Evolutionary conservation across 2,797 vertebrate species (phyloP).

Genomic region (Zalophus californianus): DNA sequence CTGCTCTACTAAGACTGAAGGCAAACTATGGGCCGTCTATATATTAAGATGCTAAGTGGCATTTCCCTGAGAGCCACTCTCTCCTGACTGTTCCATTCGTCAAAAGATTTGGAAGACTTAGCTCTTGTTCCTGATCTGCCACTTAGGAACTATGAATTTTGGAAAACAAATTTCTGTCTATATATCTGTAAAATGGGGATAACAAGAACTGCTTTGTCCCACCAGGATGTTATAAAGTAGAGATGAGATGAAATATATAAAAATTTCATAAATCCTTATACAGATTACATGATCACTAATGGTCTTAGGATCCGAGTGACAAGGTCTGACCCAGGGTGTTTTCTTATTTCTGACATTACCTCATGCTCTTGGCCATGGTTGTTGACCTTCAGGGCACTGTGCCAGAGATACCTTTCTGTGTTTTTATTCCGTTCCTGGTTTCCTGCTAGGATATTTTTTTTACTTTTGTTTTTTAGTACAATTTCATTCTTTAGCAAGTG

Average conservation of each 20-base stretch:
- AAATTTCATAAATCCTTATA: neutral
- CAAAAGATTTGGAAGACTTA: slow-evolving; percentile 6
- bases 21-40: neutral
- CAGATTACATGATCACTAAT: neutral
- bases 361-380: slow-evolving; percentile 64
- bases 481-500: slow-evolving; percentile 62
- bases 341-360: slow-evolving; percentile 76
- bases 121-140: neutral
- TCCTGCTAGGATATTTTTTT: slow-evolving; percentile 74
- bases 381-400: slow-evolving; percentile 72
- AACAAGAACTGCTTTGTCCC: slow-evolving; percentile 9
- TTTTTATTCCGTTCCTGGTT: slow-evolving; percentile 77
- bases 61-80: neutral
- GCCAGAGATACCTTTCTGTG: slow-evolving; percentile 74
- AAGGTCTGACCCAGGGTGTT: slow-evolving; percentile 53
- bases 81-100: neutral
- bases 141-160: slow-evolving; percentile 18
- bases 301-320: slow-evolving; percentile 8
- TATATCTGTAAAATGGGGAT: neutral
- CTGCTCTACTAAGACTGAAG: neutral
- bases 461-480: slow-evolving; percentile 56
- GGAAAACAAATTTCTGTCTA: slow-evolving; percentile 5
- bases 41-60: neutral
- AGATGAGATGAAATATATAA: neutral
- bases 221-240: neutral